Base-by-base conservation (phyloP, 2,113 vertebrate genomes). In the Oostethus manadensis region DNA sequence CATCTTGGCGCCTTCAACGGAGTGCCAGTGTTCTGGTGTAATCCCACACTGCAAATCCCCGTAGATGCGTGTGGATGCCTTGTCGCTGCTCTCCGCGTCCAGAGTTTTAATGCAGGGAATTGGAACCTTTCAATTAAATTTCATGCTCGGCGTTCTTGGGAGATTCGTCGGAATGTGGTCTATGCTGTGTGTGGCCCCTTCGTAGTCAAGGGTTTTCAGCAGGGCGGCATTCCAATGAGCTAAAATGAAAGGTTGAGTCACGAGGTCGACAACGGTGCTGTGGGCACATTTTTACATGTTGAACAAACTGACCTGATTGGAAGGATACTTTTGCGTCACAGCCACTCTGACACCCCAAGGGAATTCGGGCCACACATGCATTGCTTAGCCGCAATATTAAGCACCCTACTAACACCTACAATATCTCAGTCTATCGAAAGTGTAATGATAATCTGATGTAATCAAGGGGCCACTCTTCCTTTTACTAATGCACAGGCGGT, bases 11-110 rank as follows among this genome's bases (percentile, higher is more conserved):
- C 46, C 63, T 76, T 63, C 48, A 60, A 56, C 70, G 58, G 42
- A 68, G 60, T 16, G 51, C 81, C 61, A 73, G 74, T 67, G 68
- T 72, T 72, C 55, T 60, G 23, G 57, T 71, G 58, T 79, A 69
- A 77, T 75, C 64, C 74, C 74, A 60, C 66, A 62, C 58, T 63
- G 23, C 47, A 73, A 68, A 68, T 83, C 74, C 66, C 70, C 29
- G 47, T n/a, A 66, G 74, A 58, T 13, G 1, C 46, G 23, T 1
- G 1, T 56, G 57, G 48, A 64, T 60, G 74, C 71, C 56, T 17
- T 16, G 62, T 63, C 63, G 58, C 66, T 43, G 43, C 21, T 55
- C 40, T 18, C 26, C 35, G n/a, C 48, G 64, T 66, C 66, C 64
- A 51, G 5, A 35, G 66, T 65, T 48, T 47, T 44, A n/a, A 49